Conservation (phyloP, 1,140 invertebrate species). For the Brachionus calyciflorus region DNA sequence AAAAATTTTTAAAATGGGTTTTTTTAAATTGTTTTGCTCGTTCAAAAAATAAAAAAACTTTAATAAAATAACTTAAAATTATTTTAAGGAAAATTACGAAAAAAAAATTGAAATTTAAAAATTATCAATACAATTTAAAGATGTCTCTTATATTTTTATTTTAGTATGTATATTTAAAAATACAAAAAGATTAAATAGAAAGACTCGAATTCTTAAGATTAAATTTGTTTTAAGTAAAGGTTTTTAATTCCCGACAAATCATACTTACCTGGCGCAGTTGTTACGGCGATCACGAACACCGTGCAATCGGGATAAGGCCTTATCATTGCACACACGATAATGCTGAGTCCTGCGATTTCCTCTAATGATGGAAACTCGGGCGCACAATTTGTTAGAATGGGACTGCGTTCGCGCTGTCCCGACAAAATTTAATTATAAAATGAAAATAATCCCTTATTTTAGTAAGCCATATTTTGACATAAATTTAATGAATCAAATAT, state of each 20-base stretch:
- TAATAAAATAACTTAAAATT: too few relatives aligned
- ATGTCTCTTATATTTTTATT: too few relatives aligned
- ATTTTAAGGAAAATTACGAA: too few relatives aligned
- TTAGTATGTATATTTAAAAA: too few relatives aligned
- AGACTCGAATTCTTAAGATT: neutral
- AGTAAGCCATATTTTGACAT: too few relatives aligned
- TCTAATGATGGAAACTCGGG: constrained; percentile 47
- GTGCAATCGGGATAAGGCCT: constrained; percentile 45
- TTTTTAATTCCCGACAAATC: neutral
- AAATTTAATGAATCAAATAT: too few relatives aligned
- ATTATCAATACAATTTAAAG: too few relatives aligned
- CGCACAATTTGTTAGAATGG: constrained; percentile 47
- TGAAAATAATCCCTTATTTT: neutral
- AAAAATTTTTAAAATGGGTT: too few relatives aligned
- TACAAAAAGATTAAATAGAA: constrained; percentile 16
- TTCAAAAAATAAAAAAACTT: too few relatives aligned
- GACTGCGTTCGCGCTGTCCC: constrained; percentile 47
- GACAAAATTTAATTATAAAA: constrained; percentile 25
- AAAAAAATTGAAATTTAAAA: too few relatives aligned
- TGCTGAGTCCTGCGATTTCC: constrained; percentile 46
- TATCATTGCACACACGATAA: constrained; percentile 44
- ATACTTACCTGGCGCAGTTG: constrained; percentile 48
- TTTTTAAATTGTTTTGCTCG: too few relatives aligned
- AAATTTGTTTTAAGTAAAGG: neutral
- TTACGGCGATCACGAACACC: constrained; percentile 47